Evolutionary conservation across 2,888 invertebrate species (phyloP).

Genomic region (Ophioninae sp.): DNA sequence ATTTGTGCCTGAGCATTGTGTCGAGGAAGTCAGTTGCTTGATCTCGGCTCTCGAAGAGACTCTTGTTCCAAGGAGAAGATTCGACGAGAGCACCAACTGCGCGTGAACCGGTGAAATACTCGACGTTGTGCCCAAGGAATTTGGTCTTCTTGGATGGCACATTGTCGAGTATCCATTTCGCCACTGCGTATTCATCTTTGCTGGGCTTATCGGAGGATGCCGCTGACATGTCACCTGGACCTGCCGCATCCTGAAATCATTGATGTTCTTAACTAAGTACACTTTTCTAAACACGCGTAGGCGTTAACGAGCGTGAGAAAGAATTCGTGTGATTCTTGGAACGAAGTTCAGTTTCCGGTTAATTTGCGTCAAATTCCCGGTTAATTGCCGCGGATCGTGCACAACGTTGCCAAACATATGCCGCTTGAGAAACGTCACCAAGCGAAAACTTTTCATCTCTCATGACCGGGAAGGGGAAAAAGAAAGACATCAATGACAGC

Average conservation of each 20-base stretch:
- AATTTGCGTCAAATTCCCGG: not conserved
- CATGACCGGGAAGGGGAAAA: not conserved
- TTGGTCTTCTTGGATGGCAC: conserved; percentile 97
- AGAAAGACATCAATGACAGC: not conserved
- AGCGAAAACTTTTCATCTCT: not conserved
- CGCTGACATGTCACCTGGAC: conserved; percentile 78
- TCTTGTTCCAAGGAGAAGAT: conserved; percentile 91
- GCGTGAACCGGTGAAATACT: conserved; percentile 97
- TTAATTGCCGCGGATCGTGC: not conserved
- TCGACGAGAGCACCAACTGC: conserved; percentile 96
- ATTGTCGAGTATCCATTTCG: conserved; percentile 96
- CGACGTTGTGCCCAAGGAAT: conserved; percentile 97
- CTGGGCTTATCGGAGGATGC: conserved; percentile 88
- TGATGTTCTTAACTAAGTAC: not conserved
- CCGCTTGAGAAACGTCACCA: not conserved
- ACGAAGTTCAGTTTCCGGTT: not conserved
- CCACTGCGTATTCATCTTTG: conserved; percentile 96
- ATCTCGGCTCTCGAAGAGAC: conserved; percentile 91
- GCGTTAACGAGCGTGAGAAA: not conserved
- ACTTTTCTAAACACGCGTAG: not conserved
- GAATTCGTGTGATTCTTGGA: not conserved
- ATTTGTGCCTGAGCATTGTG: conserved; percentile 93
- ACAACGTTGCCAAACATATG: conserved; percentile 31
- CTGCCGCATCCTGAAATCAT: conserved; percentile 80
- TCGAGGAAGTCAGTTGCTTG: conserved; percentile 92